Conservation (phyloP, 1,140 invertebrate species). For the Temnothorax nylanderi region DNA sequence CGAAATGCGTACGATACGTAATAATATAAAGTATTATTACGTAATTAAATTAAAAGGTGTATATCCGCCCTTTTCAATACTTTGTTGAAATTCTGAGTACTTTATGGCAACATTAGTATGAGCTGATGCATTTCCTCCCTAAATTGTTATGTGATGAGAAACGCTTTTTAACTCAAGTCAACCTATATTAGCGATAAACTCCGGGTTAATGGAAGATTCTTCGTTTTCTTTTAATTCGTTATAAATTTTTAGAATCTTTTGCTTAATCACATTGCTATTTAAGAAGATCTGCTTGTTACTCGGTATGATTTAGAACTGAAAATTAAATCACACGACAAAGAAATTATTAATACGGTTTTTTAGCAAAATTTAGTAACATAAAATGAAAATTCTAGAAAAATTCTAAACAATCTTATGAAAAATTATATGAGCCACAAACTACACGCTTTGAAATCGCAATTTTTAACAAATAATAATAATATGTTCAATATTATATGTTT, state of each 20-base stretch:
- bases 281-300: background rate
- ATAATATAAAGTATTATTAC: conserved; percentile 1
- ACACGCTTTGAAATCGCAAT: background rate
- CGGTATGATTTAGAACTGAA: background rate
- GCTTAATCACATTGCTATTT: background rate
- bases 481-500: background rate
- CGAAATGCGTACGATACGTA: background rate
- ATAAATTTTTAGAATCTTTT: background rate
- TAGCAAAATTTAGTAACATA: background rate
- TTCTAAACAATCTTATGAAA: background rate
- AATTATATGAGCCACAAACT: background rate
- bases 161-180: background rate
- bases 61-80: background rate
- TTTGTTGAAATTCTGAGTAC: background rate
- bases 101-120: background rate
- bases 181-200: background rate
- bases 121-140: background rate
- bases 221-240: background rate
- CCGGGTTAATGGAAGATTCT: background rate
- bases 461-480: conserved; percentile 15
- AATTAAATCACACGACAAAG: background rate
- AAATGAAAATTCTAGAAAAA: background rate
- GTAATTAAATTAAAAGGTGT: background rate
- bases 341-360: background rate
- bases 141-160: background rate